Evolutionary conservation across 2,113 vertebrate genomes (phyloP).

Genomic region (Muntiacus reevesi): DNA sequence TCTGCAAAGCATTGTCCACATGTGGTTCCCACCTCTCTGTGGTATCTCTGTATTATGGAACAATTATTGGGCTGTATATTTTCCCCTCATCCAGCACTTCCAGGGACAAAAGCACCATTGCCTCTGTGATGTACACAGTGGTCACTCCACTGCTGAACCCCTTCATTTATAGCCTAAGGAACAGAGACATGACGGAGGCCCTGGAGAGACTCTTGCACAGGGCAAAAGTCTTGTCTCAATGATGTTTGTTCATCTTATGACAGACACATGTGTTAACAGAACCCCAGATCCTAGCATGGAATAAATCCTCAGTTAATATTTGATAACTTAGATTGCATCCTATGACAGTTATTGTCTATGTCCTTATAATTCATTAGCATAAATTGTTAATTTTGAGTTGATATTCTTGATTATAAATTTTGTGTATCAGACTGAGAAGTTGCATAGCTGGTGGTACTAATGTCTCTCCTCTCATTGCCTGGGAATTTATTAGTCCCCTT

Average conservation of each 20-base stretch:
- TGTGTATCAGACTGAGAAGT: not conserved
- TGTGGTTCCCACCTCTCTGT: not conserved
- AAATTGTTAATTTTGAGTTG: not conserved
- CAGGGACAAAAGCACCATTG: not conserved
- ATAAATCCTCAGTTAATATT: not conserved
- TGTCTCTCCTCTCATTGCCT: not conserved
- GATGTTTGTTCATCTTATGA: not conserved
- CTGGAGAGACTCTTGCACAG: slow-evolving; percentile 43
- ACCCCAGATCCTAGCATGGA: not conserved
- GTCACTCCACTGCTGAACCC: slow-evolving; percentile 65
- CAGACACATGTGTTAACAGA: not conserved
- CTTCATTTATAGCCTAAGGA: slow-evolving; percentile 66
- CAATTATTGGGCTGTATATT: not conserved
- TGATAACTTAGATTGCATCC: not conserved
- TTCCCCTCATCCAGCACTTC: not conserved
- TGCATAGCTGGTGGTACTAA: not conserved
- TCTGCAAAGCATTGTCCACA: not conserved
- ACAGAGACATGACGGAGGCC: slow-evolving; percentile 38
- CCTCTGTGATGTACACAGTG: not conserved
- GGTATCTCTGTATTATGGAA: not conserved
- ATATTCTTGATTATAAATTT: not conserved
- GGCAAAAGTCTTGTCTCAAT: not conserved
- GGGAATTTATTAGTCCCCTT: not conserved
- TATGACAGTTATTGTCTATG: not conserved
- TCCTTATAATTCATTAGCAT: not conserved